These are phyloP conservation scores for Ostrea denselamellosa DNA, from an alignment of 1,140 invertebrate species.

Conservation along the genomic window DNA sequence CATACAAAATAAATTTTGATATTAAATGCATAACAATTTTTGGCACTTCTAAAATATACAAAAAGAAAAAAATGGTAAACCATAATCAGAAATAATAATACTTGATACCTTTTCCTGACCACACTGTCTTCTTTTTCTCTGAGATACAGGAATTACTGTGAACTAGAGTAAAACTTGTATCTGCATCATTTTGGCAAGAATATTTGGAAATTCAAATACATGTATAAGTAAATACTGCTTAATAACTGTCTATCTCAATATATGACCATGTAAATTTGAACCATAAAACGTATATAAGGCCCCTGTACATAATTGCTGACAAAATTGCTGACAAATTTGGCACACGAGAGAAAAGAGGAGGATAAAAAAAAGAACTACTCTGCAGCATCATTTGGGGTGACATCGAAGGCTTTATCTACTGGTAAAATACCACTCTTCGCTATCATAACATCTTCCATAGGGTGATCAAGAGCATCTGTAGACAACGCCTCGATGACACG, in stretches of 20 bases:
- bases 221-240: too few relatives aligned
- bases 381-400: neutral
- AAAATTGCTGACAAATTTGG: neutral
- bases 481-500: conserved; percentile 74
- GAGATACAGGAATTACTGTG: neutral
- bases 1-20: neutral
- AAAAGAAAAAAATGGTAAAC: neutral
- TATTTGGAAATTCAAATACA: neutral
- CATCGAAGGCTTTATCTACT: neutral
- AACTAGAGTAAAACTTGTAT: neutral
- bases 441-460: conserved; percentile 85
- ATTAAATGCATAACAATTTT: conserved; percentile 7
- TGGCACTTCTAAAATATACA: conserved; percentile 2
- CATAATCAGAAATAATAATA: neutral
- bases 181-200: conserved; percentile 3
- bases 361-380: neutral
- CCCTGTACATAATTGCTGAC: neutral
- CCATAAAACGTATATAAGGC: neutral
- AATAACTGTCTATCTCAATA: neutral
- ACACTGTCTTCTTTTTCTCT: too few relatives aligned
- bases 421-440: conserved; percentile 82
- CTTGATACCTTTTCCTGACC: neutral
- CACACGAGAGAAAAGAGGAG: neutral
- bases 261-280: neutral
- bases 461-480: conserved; percentile 87